Conservation (phyloP, 2,888 invertebrate species). For the Acanthosoma haemorrhoidale region DNA sequence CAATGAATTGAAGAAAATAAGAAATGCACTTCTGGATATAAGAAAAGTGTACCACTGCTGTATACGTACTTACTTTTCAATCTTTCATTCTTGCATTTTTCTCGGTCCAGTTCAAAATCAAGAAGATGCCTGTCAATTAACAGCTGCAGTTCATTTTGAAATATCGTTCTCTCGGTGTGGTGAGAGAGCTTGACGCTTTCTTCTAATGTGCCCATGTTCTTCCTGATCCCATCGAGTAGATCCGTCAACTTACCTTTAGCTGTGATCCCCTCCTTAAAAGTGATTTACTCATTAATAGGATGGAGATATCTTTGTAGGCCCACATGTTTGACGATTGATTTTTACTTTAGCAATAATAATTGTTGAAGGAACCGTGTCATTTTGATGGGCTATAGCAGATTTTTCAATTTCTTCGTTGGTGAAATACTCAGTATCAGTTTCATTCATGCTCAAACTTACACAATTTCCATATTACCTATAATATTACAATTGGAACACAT, state of each 20-base stretch:
- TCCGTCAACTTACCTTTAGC: background rate
- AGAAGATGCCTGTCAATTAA: conserved; percentile 15
- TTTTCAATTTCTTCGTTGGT: background rate
- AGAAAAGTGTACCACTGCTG: too few relatives aligned
- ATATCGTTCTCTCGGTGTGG: conserved; percentile 13
- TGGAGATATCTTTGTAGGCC: background rate
- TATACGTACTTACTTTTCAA: conserved; percentile 18
- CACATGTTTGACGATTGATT: background rate
- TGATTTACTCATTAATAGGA: background rate
- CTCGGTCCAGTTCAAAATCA: conserved; percentile 15
- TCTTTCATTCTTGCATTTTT: conserved; percentile 21
- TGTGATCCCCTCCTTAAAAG: background rate
- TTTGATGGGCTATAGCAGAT: background rate
- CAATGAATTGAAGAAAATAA: too few relatives aligned
- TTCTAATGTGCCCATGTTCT: background rate
- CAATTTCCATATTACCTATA: background rate
- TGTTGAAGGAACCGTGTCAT: too few relatives aligned
- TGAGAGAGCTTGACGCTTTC: conserved; percentile 6
- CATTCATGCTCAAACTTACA: background rate
- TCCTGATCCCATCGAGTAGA: background rate
- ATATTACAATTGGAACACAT: background rate
- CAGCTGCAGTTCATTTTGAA: conserved; percentile 18
- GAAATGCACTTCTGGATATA: too few relatives aligned
- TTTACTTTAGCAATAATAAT: background rate
- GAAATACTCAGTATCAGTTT: background rate